A percentile compares a stretch with the other conserved stretches of the same genome.
Conservation (phyloP, 2,888 invertebrate species). For the Atherix ibis region DNA sequence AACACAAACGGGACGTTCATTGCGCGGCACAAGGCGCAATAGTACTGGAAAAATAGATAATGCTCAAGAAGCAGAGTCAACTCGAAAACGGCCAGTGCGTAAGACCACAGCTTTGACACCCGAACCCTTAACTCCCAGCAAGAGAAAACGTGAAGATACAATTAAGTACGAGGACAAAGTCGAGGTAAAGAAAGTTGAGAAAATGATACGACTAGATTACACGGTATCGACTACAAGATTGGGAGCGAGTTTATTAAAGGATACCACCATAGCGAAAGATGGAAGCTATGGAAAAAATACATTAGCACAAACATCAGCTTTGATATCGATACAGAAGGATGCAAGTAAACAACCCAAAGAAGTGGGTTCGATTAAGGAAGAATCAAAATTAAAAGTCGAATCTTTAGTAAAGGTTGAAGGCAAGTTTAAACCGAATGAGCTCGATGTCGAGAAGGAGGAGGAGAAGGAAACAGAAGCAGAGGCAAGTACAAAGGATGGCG, state of each 20-base stretch:
- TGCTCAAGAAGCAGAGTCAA: not conserved
- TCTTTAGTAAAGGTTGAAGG: conserved; percentile 2
- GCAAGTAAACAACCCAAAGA: too few relatives aligned
- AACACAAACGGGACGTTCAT: not conserved
- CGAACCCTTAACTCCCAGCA: not conserved
- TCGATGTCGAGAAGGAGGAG: conserved; percentile 35
- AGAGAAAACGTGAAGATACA: conserved; percentile 6
- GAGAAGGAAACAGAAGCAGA: conserved; percentile 5
- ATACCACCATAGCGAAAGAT: too few relatives aligned
- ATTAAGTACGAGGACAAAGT: conserved; percentile 6
- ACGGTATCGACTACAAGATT: too few relatives aligned
- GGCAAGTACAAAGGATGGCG: not conserved
- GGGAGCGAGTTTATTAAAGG: too few relatives aligned
- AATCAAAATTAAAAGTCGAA: too few relatives aligned
- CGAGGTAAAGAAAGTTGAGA: conserved; percentile 1
- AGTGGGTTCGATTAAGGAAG: too few relatives aligned
- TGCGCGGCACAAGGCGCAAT: conserved; percentile 3
- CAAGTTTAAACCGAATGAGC: conserved; percentile 17
- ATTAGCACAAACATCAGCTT: too few relatives aligned
- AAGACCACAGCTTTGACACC: not conserved
- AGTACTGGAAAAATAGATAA: conserved; percentile 3
- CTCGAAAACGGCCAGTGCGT: not conserved
- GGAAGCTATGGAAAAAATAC: too few relatives aligned
- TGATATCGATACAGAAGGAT: too few relatives aligned
- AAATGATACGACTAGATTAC: too few relatives aligned